phyloP scores from a whole-genome alignment of 2,113 vertebrate genomes.

The Neotoma lepida region DNA sequence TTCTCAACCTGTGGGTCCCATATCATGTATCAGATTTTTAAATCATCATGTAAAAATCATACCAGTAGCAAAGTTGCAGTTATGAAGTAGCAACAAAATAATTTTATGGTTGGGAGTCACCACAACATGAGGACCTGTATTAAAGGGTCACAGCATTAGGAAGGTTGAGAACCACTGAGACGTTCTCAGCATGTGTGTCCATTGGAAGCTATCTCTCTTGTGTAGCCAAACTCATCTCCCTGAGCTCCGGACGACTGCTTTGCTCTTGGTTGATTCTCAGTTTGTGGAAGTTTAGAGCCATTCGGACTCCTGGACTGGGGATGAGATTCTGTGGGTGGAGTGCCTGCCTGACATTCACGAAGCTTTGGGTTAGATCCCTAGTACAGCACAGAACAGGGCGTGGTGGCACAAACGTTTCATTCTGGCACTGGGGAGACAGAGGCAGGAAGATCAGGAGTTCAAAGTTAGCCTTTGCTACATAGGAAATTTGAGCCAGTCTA shows the following conservation, averaged over 20 bases:
- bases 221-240: not conserved
- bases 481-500: not conserved
- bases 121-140: not conserved
- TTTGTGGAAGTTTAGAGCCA: not conserved
- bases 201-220: not conserved
- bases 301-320: not conserved
- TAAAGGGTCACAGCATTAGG: not conserved
- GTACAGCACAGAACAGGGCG: too few species aligned
- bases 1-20: not conserved
- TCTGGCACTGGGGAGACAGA: too few species aligned
- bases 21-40: not conserved
- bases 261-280: not conserved
- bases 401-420: not conserved
- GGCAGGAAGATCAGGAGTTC: not conserved
- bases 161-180: too few species aligned
- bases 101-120: not conserved
- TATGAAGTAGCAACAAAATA: not conserved
- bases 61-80: not conserved
- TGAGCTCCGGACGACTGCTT: not conserved
- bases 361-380: not conserved
- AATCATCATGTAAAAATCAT: not conserved
- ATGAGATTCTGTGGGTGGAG: not conserved
- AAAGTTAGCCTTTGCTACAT: not conserved
- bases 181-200: accelerated
- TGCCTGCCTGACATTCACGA: not conserved